Evolutionary conservation across 2,797 vertebrate genomes (phyloP), one percentile per base, ranked within the genome.

Genomic region (Poeciliopsis infans): DNA sequence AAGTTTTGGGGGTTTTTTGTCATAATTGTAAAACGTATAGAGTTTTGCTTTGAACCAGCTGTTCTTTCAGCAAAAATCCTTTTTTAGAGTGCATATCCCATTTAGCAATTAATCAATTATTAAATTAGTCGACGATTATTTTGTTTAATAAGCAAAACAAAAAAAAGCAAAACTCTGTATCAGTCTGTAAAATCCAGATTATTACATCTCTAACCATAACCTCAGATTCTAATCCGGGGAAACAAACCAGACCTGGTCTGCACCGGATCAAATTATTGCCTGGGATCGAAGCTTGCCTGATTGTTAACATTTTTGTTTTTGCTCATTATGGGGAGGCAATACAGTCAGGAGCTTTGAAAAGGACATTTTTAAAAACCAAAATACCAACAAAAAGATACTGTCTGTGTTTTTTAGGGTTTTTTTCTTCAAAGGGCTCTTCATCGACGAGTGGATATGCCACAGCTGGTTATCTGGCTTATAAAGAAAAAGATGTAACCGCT

Each of bases 181-280:
- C 23, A 69, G 66, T 41, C 66, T 43, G 39, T 43, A n/a, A 69
- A 43, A 69, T 43, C 66, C 23, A 4, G 23, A 69, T 43, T 41
- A 64, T 36, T 64, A 36, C 7, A 69, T 69, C 39, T 69, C 23
- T n/a, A 43, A 76, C n/a, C 57, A 71, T 23, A 71, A 73, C 41
- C 53, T 57, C 16, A 49, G 46, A 53, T 73, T 83, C 16, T 41
- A 79, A 83, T 88, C 53, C 81, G 72, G 47, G 36, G 57, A 81
- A 79, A 86, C 74, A 12, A 75, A 87, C 81, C 81, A 82, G 79
- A 86, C 66, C 73, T 25, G 23, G 74, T 72, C 86, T 82, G 86
- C 57, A 28, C 64, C 16, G 0, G 64, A 77, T 85, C 77, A 79
- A 66, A 73, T 33, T 53, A 61, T 3, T 39, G 78, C 79, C 74